A percentile compares a stretch with the other conserved stretches of the same genome.
phyloP scores from a whole-genome alignment of 1,140 invertebrate species.

The Calosoma granatense region DNA sequence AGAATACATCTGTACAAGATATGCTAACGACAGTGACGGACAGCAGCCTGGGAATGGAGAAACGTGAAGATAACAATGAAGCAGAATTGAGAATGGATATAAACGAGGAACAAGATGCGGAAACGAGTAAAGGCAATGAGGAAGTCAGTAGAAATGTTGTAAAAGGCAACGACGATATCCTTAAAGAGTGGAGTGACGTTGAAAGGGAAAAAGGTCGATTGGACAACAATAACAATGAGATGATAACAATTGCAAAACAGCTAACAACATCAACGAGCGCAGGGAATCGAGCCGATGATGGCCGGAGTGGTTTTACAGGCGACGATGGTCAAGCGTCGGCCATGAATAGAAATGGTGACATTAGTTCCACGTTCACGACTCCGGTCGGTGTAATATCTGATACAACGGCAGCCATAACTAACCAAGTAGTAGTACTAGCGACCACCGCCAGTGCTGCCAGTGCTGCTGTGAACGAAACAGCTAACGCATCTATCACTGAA shows the following conservation, averaged over 20 bases:
- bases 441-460: too few relatives aligned
- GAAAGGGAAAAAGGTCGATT: not conserved
- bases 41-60: not conserved
- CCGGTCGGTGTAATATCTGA: slow-evolving; percentile 1
- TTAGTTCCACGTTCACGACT: slow-evolving; percentile 3
- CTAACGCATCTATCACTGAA: not conserved
- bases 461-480: not conserved
- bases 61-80: not conserved
- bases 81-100: not conserved
- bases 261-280: not conserved
- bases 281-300: not conserved
- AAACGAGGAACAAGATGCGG: slow-evolving; percentile 7
- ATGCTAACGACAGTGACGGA: slow-evolving; percentile 21
- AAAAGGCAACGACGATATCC: too few relatives aligned
- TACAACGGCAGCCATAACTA: not conserved
- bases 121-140: not conserved
- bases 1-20: slow-evolving; percentile 22
- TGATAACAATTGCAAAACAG: not conserved
- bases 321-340: not conserved
- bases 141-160: not conserved
- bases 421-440: not conserved
- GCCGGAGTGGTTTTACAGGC: not conserved
- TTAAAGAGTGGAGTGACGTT: not conserved
- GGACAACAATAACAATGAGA: not conserved
- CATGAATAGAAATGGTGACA: slow-evolving; percentile 6